Base-by-base conservation (phyloP, 2,888 invertebrate genomes). In the Panzeria rudis region DNA sequence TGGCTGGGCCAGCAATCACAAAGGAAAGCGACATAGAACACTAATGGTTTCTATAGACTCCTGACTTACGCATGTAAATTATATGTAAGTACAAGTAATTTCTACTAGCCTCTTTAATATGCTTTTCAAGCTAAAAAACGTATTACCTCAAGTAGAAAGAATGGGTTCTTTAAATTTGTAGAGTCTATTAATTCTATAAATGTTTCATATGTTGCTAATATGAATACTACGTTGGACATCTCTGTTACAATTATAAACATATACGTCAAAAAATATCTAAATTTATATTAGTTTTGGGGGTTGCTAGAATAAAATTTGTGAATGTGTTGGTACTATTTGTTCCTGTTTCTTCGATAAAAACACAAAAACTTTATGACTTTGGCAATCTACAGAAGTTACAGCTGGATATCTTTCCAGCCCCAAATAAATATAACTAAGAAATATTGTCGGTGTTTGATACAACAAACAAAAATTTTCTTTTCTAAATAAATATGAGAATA, bases 261-360 rank as follows among this genome's bases (percentile, higher is more conserved):
- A 2, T 20, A 50, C n/a, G 8, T 13, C 23, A 52, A 35, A 50
- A 17, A 69, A 25, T 5, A 32, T 13, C 25, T 17, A 61, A 68
- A 61, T 35, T 25, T 17, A 35, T 69, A 68, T 68, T 83, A 69
- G 61, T 47, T 72, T 23, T n/a, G 23, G 62, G 83, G 77, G 78
- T 56, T 78, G 61, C 15, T 66, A 20, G 13, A 15, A 29, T n/a
- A 56, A 23, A 11, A 35, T 8, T 52, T 50, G 32, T n/a, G 47
- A 9, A 35, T n/a, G 35, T 35, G 47, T 32, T 29, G 29, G 17
- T 29, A 5, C 11, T 20, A 35, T 52, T n/a, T 25, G 17, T n/a
- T n/a, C n/a, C n/a, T 20, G 23, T 35, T 32, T 47, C 6, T 13
- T 64, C 50, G 25, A 15, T 17, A 38, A n/a, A 20, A 62, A 38